Evolutionary conservation across 2,113 vertebrate species (phyloP), one percentile per base, ranked within the genome.

Genomic region (Ciconia stormi): DNA sequence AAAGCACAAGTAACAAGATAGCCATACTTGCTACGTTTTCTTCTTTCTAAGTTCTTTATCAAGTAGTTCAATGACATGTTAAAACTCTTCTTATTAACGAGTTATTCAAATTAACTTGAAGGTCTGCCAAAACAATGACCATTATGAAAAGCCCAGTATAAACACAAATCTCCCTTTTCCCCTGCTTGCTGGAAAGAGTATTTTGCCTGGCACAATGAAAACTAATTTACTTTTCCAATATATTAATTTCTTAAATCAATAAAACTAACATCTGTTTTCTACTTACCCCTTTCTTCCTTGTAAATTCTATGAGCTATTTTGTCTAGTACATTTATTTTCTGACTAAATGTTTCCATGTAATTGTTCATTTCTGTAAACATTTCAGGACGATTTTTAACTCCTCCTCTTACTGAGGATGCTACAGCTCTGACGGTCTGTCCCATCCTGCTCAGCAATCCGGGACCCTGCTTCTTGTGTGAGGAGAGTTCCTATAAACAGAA

Each of bases 271-370:
- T 16, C 73, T 20, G 7, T 56, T 66, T 93, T 93, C 52, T 77
- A 98, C 97, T 22, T 97, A 99, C 99, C 99, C 93, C 96, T 99
- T 94, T 99, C 98, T 90, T 99, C 99, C 92, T 98, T 99, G 97
- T 98, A 98, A 97, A 99, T 99, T 96, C 99, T 98, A 87, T 99
- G 99, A 18, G 99, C 99, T 96, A 99, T 98, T 98, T 99, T 99
- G 97, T 99, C 99, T 93, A 99, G 94, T 4, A 99, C 97, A 11
- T 90, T 97, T 90, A 99, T 99, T 97, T 99, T 99, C 96, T 98
- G 98, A 82, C 98, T 98, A 97, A 99, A 99, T 29, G 97, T 93
- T 53, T 99, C 99, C 72, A 99, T 97, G 13, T 99, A 99, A 69
- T 99, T 97, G 77, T 98, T 99, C 97, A 99, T 99, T 73, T 98